phyloP scores from a whole-genome alignment of 2,797 vertebrate species.

The Gymnocypris eckloni region DNA sequence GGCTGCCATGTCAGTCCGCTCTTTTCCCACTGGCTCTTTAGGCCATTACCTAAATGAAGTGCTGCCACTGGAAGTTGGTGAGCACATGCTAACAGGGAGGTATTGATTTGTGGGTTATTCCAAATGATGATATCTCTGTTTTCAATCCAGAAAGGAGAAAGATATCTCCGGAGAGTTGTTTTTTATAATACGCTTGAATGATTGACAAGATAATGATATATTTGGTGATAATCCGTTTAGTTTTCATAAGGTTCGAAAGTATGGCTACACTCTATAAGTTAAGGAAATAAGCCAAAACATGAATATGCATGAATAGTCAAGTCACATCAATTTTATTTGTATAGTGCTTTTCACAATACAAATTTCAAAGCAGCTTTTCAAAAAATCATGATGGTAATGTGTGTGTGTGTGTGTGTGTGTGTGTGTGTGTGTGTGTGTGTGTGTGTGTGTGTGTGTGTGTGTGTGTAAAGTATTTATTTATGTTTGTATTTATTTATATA shows the following conservation, averaged over 20 bases:
- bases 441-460: too few relatives aligned
- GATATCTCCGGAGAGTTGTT: slow-evolving; percentile 8
- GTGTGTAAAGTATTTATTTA: too few relatives aligned
- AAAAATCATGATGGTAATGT: background rate
- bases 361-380: background rate
- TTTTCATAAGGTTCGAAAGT: slow-evolving; percentile 37
- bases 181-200: slow-evolving; percentile 39
- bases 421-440: too few relatives aligned
- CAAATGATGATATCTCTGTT: slow-evolving; percentile 62
- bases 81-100: slow-evolving; percentile 43
- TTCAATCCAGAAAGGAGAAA: slow-evolving; percentile 45
- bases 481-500: too few relatives aligned
- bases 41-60: slow-evolving; percentile 66
- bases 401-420: too few relatives aligned
- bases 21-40: slow-evolving; percentile 56
- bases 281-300: slow-evolving; percentile 33
- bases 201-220: slow-evolving; percentile 52
- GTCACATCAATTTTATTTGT: background rate
- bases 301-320: slow-evolving; percentile 50
- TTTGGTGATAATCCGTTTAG: slow-evolving; percentile 51
- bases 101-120: slow-evolving; percentile 65
- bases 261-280: slow-evolving; percentile 47
- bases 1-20: slow-evolving; percentile 57
- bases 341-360: background rate
- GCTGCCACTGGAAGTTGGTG: slow-evolving; percentile 55